phyloP scores from a whole-genome alignment of 2,797 vertebrate genomes.

The Loriculus beryllinus region DNA sequence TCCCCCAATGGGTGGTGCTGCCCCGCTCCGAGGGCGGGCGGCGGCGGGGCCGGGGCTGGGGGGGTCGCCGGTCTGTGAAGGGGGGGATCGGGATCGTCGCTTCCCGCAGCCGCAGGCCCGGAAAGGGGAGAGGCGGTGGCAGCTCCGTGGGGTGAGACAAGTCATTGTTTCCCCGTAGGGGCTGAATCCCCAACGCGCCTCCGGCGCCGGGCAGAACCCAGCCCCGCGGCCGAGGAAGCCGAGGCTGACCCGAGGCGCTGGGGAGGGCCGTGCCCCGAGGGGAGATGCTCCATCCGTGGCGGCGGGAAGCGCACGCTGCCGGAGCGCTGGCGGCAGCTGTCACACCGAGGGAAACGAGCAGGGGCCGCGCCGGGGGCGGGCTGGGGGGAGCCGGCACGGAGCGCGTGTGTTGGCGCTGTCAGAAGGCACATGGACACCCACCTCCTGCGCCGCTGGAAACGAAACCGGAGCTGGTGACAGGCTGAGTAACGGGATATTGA shows the following conservation, averaged over 20 bases:
- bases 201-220: neutral
- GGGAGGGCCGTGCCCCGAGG: neutral
- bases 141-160: rapidly evolving
- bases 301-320: neutral
- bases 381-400: rapidly evolving
- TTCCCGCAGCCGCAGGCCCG: neutral
- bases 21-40: neutral
- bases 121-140: neutral
- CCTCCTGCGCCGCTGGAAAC: neutral
- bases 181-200: rapidly evolving
- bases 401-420: neutral
- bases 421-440: rapidly evolving
- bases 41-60: neutral
- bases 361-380: neutral
- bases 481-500: neutral
- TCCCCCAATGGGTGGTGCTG: neutral
- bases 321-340: neutral
- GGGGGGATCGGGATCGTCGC: too few species aligned
- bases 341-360: rapidly evolving
- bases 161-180: rapidly evolving
- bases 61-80: neutral
- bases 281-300: neutral
- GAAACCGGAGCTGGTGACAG: neutral
- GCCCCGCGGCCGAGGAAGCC: neutral
- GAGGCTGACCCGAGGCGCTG: neutral